Conservation (phyloP, 2,888 invertebrate species). For the Leptinotarsa peninsularis region DNA sequence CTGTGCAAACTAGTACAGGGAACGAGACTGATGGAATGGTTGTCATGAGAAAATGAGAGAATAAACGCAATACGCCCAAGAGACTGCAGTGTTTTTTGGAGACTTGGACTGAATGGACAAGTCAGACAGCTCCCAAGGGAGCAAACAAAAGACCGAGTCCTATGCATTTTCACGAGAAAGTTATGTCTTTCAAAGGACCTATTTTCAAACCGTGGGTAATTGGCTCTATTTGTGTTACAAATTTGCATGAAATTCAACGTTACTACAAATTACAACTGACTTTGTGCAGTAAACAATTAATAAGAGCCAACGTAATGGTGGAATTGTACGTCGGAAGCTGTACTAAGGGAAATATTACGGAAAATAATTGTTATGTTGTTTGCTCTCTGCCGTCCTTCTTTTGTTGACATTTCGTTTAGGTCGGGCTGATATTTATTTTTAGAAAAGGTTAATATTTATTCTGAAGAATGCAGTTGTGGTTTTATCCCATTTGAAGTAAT, state of each 20-base stretch:
- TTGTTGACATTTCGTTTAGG: conserved; percentile 34
- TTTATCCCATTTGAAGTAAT: conserved; percentile 12
- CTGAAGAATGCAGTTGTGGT: conserved; percentile 20
- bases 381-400: conserved; percentile 25
- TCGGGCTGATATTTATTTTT: conserved; percentile 23
- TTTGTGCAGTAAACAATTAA: conserved; percentile 35
- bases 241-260: conserved; percentile 32
- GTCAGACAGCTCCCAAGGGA: no score
- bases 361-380: conserved; percentile 31
- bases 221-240: conserved; percentile 24
- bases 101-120: no score
- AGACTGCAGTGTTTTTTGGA: no score
- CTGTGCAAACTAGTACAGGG: no score
- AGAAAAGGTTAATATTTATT: conserved; percentile 22
- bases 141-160: not conserved
- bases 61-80: no score
- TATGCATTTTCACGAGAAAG: conserved; percentile 21
- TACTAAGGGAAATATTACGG: conserved; percentile 20
- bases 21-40: no score
- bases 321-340: conserved; percentile 21
- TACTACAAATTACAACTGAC: conserved; percentile 25
- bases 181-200: conserved; percentile 21
- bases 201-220: conserved; percentile 26
- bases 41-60: no score
- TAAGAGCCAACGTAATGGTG: conserved; percentile 24